phyloP scores from a whole-genome alignment of 2,113 vertebrate species.

The Rhagologus leucostigma region DNA sequence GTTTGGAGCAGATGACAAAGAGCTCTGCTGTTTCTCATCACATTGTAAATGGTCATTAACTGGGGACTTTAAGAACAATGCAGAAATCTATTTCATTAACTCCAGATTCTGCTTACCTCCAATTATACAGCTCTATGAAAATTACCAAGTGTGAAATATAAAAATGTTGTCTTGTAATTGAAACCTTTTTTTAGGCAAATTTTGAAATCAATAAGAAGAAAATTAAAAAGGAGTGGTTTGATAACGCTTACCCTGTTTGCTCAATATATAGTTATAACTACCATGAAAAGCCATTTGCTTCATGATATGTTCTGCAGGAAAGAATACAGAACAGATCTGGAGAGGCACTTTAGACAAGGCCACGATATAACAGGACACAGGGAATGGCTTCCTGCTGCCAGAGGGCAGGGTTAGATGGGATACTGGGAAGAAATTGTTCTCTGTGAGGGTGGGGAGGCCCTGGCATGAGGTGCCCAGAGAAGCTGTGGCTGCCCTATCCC shows the following conservation, averaged over 20 bases:
- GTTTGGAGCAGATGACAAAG: background rate
- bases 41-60: background rate
- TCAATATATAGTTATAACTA: background rate
- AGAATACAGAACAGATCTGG: background rate
- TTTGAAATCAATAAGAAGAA: slow-evolving; percentile 60
- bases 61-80: slow-evolving; percentile 18
- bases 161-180: slow-evolving; percentile 44
- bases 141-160: slow-evolving; percentile 51
- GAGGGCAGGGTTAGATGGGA: background rate
- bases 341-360: background rate
- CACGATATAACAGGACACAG: background rate
- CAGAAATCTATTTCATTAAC: slow-evolving; percentile 60
- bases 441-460: background rate
- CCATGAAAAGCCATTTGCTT: slow-evolving; percentile 1
- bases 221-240: slow-evolving; percentile 11
- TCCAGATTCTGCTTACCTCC: slow-evolving; percentile 34
- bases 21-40: background rate
- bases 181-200: slow-evolving; percentile 44
- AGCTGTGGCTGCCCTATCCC: background rate
- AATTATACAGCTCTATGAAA: slow-evolving; percentile 38
- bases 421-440: no score
- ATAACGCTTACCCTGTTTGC: background rate
- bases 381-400: background rate
- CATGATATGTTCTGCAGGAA: background rate
- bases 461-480: no score